Evolutionary conservation across 2,888 invertebrate genomes (phyloP), one percentile per base, ranked within the genome.

Genomic region (Eupithecia centaureata): DNA sequence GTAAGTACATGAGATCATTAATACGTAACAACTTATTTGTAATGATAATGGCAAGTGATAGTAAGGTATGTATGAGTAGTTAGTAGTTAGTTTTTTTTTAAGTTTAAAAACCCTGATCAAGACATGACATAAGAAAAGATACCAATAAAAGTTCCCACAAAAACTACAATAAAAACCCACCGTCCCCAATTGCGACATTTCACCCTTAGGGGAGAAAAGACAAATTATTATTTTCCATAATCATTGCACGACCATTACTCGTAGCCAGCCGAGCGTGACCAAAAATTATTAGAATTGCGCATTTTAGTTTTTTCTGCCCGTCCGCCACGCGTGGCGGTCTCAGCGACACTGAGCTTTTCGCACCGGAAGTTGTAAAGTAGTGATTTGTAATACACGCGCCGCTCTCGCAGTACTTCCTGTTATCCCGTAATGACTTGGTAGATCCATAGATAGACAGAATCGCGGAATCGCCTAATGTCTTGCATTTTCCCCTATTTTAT

Each of bases 371-470:
- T 91, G 94, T 94, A 93, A 93, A 93, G 92, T 91, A 92, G 92
- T 92, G 93, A 94, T 94, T 94, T 93, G 94, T 91, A 90, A 93
- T 88, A 93, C 93, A 92, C 93, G 92, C 93, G 93, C 89, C 90
- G 89, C 88, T 86, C 90, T 88, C 90, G 85, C 90, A 87, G 79
- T 84, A 86, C 88, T 90, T 93, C 93, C 93, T 89, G 79, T 73
- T 72, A 80, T 75, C 85, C 88, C 88, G 86, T 92, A 92, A 92
- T 92, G 91, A 90, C 88, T 72, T 59, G 60, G 12, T 47, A 47
- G 47, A 47, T 47, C 47, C 47, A 56, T 63, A 27, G 52, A 57
- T 57, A 32, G 32, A 57, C 12, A 62, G 42, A 56, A 66, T 68
- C 61, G 84, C 79, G 82, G 76, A 73, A 76, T 73, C 73, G 71